phyloP scores from a whole-genome alignment of 1,140 invertebrate species.

The Nilaparvata lugens region DNA sequence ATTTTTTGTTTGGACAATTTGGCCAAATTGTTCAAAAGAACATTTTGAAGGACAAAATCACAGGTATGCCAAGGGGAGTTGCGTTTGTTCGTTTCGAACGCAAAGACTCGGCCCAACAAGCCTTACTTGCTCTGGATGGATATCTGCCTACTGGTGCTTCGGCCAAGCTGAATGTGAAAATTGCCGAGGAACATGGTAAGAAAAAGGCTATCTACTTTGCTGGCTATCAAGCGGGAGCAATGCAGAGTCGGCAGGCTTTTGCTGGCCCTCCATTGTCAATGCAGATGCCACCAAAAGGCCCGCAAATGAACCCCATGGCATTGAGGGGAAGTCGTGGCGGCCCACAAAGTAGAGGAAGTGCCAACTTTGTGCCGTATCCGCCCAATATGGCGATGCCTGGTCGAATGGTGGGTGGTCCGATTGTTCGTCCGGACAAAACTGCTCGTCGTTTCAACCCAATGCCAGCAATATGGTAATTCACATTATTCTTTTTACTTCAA shows the following conservation, averaged over 20 bases:
- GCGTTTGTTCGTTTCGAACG: conserved; percentile 88
- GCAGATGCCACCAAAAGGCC: conserved; percentile 29
- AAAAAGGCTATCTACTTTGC: conserved; percentile 64
- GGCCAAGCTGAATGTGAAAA: conserved; percentile 74
- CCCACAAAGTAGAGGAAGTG: not conserved
- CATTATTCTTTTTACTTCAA: too few relatives aligned
- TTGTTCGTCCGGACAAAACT: not conserved
- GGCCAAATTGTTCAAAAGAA: conserved; percentile 85
- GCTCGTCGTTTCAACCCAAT: too few relatives aligned
- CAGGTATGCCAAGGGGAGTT: conserved; percentile 74
- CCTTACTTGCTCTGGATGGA: conserved; percentile 76
- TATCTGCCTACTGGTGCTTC: conserved; percentile 72
- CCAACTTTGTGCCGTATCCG: not conserved
- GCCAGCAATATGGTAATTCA: too few relatives aligned
- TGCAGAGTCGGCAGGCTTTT: conserved; percentile 38
- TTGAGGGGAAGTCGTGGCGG: not conserved
- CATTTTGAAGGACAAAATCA: conserved; percentile 77
- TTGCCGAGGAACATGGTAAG: conserved; percentile 90
- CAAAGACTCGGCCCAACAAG: conserved; percentile 77
- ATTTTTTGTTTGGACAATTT: conserved; percentile 75
- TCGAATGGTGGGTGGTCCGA: not conserved
- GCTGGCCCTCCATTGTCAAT: too few relatives aligned
- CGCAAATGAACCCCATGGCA: not conserved
- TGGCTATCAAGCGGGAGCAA: conserved; percentile 46
- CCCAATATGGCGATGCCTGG: not conserved